Evolutionary conservation across 2,888 invertebrate species (phyloP).

Genomic region (Caenorhabditis uteleia): DNA sequence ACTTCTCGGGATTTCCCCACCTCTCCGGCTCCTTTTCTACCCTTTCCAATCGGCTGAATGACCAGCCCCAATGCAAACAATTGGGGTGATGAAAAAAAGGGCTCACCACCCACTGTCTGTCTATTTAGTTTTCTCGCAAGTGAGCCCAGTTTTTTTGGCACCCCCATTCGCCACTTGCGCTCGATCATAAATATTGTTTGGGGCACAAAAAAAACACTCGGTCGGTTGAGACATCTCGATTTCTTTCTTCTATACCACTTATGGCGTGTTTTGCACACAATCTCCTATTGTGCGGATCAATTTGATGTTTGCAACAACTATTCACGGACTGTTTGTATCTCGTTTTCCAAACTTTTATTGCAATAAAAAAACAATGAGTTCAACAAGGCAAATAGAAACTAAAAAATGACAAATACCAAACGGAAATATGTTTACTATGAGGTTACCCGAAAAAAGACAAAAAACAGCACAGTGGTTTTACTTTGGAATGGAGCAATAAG

Average conservation of each 20-base stretch:
- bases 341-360: neutral
- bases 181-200: conserved; percentile 33
- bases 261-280: no score
- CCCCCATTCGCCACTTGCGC: conserved; percentile 8
- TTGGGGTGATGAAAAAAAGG: conserved; percentile 31
- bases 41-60: conserved; percentile 24
- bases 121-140: conserved; percentile 12
- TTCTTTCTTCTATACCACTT: no score
- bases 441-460: neutral
- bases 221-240: conserved; percentile 1
- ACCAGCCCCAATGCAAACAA: conserved; percentile 46
- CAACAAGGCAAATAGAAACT: neutral
- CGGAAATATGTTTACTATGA: neutral
- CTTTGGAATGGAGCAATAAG: no score
- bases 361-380: neutral
- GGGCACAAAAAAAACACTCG: conserved; percentile 9
- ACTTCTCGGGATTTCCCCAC: neutral
- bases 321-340: conserved; percentile 4
- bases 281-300: no score
- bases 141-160: conserved; percentile 39
- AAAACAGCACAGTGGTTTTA: no score
- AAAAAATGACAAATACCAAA: neutral
- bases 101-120: conserved; percentile 28
- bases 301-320: conserved; percentile 4
- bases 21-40: conserved; percentile 24